Evolutionary conservation across 2,888 invertebrate genomes (phyloP), one percentile per base, ranked within the genome.

Genomic region (Osmoderma eremita): DNA sequence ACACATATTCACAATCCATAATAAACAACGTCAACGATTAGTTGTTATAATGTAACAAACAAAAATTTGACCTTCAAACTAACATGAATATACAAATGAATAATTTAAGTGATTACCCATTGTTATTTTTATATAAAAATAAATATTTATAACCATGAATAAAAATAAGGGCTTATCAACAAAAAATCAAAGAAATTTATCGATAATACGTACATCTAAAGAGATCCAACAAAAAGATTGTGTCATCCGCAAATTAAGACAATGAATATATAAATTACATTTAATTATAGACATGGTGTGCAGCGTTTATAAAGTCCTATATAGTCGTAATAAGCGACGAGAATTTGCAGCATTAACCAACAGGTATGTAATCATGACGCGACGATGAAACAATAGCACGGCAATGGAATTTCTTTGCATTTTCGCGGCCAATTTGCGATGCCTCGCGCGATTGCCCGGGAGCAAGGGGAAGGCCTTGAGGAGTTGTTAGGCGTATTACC

Each of bases 401-500:
- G 45, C 45, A 13, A 41, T 20, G 17, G 45, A 61, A 61, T 61
- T 22, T 17, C 30, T 58, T 45, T 38, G 2, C 42, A 17, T 13
- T 15, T 24, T 45, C 58, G 41, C 13, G 45, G 20, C 58, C 30
- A 45, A 61, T 61, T 61, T 45, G 30, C 45, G 42, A 61, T 13
- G 58, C 58, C 12, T 15, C 42, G 30, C 58, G 30, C 58, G 58
- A 61, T 61, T 61, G 36, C 45, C 30, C n/a, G 45, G 30, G 30
- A 17, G n/a, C 30, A 10, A 24, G 17, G 45, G 30, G 15, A 45
- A 17, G 30, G 38, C 58, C 58, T 61, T 61, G 58, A 17, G 38
- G 18, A 38, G 38, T 18, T 12, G 38, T 20, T 30, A 30, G 30
- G 18, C 12, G 10, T 13, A 50, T 53, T 53, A 53, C 15, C 38